Conservation (phyloP, 2,113 vertebrate species). For the Hippocampus comes region DNA sequence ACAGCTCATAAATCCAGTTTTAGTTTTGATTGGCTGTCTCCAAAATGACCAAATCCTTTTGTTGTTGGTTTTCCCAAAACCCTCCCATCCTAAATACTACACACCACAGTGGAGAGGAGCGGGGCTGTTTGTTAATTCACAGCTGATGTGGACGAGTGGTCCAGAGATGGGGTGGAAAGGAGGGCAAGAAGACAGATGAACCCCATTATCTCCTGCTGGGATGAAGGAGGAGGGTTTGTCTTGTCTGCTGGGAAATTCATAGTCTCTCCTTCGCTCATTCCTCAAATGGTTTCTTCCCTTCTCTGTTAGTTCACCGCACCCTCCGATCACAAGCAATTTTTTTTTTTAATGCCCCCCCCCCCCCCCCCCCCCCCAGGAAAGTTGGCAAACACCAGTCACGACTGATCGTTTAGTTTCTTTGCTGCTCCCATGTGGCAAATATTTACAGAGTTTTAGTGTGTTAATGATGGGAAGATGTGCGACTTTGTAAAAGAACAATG, state of each 20-base stretch:
- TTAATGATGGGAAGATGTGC: constrained; percentile 4
- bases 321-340: constrained; percentile 59
- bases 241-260: constrained; percentile 60
- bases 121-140: constrained; percentile 29
- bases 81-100: constrained; percentile 2
- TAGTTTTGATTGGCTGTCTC: neutral
- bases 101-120: constrained; percentile 14
- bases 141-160: constrained; percentile 54
- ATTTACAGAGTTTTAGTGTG: constrained; percentile 32
- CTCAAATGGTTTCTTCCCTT: constrained; percentile 31
- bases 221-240: constrained; percentile 33
- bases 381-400: constrained; percentile 29
- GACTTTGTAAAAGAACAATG: neutral
- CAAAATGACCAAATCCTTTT: constrained; percentile 2
- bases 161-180: constrained; percentile 52
- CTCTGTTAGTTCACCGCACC: constrained; percentile 46
- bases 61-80: neutral
- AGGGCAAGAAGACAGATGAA: constrained; percentile 65
- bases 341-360: constrained; percentile 17
- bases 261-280: constrained; percentile 43
- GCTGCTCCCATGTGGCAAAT: constrained; percentile 43
- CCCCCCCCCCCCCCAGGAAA: no score
- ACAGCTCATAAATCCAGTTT: neutral
- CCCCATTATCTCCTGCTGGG: constrained; percentile 56
- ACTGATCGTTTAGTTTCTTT: constrained; percentile 35